A percentile compares a stretch with the other conserved stretches of the same genome.
Evolutionary conservation across 2,888 invertebrate species (phyloP).

Genomic region (Volucella inanis): DNA sequence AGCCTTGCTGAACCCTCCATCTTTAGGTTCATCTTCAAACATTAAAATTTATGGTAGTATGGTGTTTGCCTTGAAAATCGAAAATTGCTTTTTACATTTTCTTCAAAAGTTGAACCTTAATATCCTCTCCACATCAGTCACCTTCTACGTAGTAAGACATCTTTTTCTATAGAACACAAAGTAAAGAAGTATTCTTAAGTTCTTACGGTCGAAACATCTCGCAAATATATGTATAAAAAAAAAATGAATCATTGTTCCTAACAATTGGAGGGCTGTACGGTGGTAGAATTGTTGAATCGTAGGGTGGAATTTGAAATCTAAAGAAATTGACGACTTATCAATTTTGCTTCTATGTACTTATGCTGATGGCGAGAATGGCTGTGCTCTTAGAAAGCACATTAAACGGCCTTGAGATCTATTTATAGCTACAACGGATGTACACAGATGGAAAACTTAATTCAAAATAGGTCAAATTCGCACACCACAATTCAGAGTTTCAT

Average conservation of each 20-base stretch:
- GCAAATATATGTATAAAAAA: slow-evolving; percentile 33
- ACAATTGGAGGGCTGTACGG: background rate
- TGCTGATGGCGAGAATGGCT: too few relatives aligned
- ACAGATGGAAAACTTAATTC: slow-evolving; percentile 58
- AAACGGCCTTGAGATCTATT: slow-evolving; percentile 66
- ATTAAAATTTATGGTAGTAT: slow-evolving; percentile 5
- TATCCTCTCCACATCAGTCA: background rate
- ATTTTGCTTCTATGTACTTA: slow-evolving; percentile 38
- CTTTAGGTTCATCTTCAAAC: slow-evolving; percentile 13
- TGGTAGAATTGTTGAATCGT: background rate
- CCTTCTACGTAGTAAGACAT: slow-evolving; percentile 13
- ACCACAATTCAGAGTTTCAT: slow-evolving; percentile 25
- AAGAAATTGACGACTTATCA: slow-evolving; percentile 46
- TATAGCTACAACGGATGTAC: slow-evolving; percentile 55
- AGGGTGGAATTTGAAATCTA: slow-evolving; percentile 5
- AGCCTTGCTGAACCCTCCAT: background rate
- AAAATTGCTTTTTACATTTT: slow-evolving; percentile 44
- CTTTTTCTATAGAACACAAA: slow-evolving; percentile 43
- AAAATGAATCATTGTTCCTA: slow-evolving; percentile 12
- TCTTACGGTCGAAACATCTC: slow-evolving; percentile 30
- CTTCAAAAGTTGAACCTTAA: slow-evolving; percentile 46
- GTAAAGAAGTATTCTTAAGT: slow-evolving; percentile 17
- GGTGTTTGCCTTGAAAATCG: slow-evolving; percentile 38
- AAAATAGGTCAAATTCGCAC: slow-evolving; percentile 70
- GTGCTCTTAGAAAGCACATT: slow-evolving; percentile 13